phyloP scores from a whole-genome alignment of 1,140 invertebrate genomes.

The Drosophila truncata region DNA sequence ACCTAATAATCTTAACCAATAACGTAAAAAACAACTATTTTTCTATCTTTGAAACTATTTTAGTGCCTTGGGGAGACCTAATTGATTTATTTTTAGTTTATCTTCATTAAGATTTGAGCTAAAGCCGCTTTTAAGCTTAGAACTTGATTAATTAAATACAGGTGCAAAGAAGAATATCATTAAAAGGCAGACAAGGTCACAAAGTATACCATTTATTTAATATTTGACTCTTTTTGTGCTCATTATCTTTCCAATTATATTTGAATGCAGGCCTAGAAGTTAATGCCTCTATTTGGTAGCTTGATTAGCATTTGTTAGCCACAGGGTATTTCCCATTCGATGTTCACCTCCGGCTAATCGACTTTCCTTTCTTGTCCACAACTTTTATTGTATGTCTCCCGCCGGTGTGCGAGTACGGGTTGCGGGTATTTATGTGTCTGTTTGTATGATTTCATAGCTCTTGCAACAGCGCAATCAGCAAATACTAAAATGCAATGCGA shows the following conservation, averaged over 20 bases:
- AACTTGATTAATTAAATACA: constrained; percentile 1
- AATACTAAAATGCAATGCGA: constrained; percentile 71
- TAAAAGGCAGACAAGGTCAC: not conserved
- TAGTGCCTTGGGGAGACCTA: not conserved
- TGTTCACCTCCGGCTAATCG: constrained; percentile 20
- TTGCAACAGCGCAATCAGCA: constrained; percentile 67
- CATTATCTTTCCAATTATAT: not conserved
- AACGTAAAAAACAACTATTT: not conserved
- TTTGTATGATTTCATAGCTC: constrained; percentile 70
- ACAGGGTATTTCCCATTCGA: constrained; percentile 37
- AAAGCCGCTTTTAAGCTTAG: not conserved
- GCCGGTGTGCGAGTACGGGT: constrained; percentile 27
- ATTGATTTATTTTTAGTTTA: not conserved
- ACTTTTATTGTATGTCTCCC: constrained; percentile 54
- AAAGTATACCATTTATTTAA: not conserved
- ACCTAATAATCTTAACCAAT: not conserved
- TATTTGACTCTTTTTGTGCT: not conserved
- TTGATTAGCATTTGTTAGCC: not conserved
- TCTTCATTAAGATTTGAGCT: not conserved
- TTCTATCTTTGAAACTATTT: not conserved
- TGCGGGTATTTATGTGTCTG: constrained; percentile 44
- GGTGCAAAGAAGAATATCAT: not conserved
- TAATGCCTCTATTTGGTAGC: not conserved
- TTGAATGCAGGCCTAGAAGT: not conserved
- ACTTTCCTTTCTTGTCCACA: constrained; percentile 57